Evolutionary conservation across 2,113 vertebrate genomes (phyloP).

Genomic region (Penelope pileata): DNA sequence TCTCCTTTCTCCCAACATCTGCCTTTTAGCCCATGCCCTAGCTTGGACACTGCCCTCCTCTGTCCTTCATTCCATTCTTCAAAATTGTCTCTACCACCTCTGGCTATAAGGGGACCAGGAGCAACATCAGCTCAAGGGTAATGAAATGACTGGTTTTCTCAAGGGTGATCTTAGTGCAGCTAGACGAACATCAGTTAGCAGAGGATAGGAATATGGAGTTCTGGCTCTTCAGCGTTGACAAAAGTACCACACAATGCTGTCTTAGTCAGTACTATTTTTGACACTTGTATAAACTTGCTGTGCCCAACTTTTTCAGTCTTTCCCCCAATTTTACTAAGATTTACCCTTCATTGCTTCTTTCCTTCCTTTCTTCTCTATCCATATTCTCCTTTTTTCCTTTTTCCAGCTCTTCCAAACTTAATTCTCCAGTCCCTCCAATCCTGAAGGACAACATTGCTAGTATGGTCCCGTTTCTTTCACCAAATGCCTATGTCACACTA

Average conservation of each 20-base stretch:
- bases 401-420: background rate
- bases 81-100: background rate
- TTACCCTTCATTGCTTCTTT: background rate
- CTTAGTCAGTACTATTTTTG: background rate
- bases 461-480: background rate
- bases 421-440: background rate
- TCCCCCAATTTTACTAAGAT: background rate
- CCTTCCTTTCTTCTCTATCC: background rate
- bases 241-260: background rate
- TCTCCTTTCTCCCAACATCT: background rate
- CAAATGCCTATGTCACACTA: fast-evolving
- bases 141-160: background rate
- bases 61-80: background rate
- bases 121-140: background rate
- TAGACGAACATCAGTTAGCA: background rate
- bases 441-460: background rate
- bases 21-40: background rate
- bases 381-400: background rate
- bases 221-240: background rate
- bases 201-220: background rate
- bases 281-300: background rate
- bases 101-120: background rate
- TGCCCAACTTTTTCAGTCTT: background rate
- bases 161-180: background rate
- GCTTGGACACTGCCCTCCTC: background rate